phyloP scores from a whole-genome alignment of 2,888 invertebrate genomes.

The Caenorhabditis virilis region DNA sequence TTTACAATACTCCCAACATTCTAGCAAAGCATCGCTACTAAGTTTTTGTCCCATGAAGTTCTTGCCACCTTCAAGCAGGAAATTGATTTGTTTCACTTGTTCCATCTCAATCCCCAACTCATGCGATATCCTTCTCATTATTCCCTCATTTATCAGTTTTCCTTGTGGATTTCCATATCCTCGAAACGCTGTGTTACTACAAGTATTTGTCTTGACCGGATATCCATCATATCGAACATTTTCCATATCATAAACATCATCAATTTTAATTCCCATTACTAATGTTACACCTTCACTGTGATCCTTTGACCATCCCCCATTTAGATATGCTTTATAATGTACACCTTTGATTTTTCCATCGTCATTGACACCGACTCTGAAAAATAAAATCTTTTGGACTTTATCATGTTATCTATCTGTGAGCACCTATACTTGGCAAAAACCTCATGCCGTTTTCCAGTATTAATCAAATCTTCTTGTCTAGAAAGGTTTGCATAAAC shows the following conservation, averaged over 20 bases:
- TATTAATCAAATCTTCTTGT: constrained; percentile 87
- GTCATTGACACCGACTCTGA: constrained; percentile 71
- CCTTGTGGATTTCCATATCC: constrained; percentile 90
- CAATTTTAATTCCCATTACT: constrained; percentile 25
- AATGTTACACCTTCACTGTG: constrained; percentile 73
- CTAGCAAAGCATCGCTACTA: constrained; percentile 47
- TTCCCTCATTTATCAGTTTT: constrained; percentile 82
- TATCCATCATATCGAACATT: constrained; percentile 77
- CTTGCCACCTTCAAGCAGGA: constrained; percentile 11
- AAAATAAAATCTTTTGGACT: no score
- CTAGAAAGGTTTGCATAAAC: constrained; percentile 86
- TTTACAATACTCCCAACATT: constrained; percentile 83
- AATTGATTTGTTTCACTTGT: constrained; percentile 70
- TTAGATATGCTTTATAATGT: constrained; percentile 79
- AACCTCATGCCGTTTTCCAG: constrained; percentile 87
- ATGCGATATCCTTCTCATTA: constrained; percentile 79
- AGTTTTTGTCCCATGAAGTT: constrained; percentile 12
- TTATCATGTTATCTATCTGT: no score
- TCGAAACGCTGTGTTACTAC: constrained; percentile 83
- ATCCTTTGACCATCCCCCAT: constrained; percentile 83
- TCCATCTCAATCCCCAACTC: constrained; percentile 76
- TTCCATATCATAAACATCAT: constrained; percentile 76
- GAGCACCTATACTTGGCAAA: constrained; percentile 77
- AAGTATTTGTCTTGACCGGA: constrained; percentile 82
- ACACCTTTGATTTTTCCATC: constrained; percentile 80